Percentiles rank a stretch among this genome's conserved stretches.
Conservation (phyloP, 2,113 vertebrate genomes). For the Rissa tridactyla region DNA sequence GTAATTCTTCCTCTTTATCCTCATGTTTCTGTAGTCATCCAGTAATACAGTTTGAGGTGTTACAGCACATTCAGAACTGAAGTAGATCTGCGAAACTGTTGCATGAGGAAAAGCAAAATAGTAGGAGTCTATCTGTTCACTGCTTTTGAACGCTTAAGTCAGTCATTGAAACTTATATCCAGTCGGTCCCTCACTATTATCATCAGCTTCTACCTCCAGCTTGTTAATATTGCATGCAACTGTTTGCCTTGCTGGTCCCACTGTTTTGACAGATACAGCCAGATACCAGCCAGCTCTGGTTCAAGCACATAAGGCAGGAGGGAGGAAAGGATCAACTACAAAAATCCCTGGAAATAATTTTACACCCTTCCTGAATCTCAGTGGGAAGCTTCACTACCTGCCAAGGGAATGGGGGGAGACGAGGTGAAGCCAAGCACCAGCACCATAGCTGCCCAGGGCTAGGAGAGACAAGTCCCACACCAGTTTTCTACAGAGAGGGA, state of each 20-base stretch:
- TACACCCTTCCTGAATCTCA: not conserved
- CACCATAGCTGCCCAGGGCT: rapidly evolving
- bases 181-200: not conserved
- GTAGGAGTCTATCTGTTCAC: not conserved
- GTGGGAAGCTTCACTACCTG: not conserved
- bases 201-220: not conserved
- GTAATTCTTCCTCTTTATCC: not conserved
- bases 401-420: not conserved
- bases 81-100: not conserved
- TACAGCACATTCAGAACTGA: not conserved
- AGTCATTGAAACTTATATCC: not conserved
- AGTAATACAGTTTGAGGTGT: not conserved
- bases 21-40: not conserved
- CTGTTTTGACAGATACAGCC: not conserved
- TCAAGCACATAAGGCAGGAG: not conserved
- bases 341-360: not conserved
- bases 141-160: not conserved
- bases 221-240: not conserved
- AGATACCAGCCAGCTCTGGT: not conserved
- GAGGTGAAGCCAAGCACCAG: not conserved
- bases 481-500: not conserved
- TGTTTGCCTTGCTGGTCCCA: not conserved
- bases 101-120: not conserved
- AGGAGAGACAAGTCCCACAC: not conserved
- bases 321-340: not conserved